Evolutionary conservation across 2,888 invertebrate genomes (phyloP), one percentile per base, ranked within the genome.

Genomic region (Andrena haemorrhoa): DNA sequence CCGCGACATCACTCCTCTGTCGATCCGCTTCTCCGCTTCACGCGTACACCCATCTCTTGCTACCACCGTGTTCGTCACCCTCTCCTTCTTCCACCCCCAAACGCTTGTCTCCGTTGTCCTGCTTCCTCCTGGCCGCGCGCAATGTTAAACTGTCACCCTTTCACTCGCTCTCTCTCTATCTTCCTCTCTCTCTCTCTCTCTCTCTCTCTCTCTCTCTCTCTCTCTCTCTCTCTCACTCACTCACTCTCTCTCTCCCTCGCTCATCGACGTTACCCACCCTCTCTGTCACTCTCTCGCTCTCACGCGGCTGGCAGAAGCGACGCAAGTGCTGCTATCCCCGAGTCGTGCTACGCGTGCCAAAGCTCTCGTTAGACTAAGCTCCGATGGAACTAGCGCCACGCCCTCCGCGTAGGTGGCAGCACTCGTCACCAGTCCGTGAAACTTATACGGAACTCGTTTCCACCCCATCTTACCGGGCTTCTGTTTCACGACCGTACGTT

Each of bases 311-410:
- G 4, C 77, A 56, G 35, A 73, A 74, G 56, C 66, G 68, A 78
- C 70, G 65, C 84, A 75, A 79, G 53, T 65, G 81, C 80, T 76
- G 79, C 33, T 58, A 77, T 76, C 79, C 41, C 69, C 63, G 58
- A 75, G 68, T 80, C 85, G 87, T 91, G 87, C 87, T 87, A 87
- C 92, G 87, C 89, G 90, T 89, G 85, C 89, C 85, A 89, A 82
- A 86, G 90, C 90, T 90, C 89, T 90, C 90, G 89, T 91, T 86
- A 83, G 78, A 92, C 92, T 92, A 89, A 91, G 81, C 85, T 86
- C 84, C 77, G 85, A 84, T 80, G 78, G 87, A 90, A 86, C 91
- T 91, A 89, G 91, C 92, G 91, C 92, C 92, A 92, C 92, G 92
- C 92, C 92, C 92, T 92, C 91, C 89, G 82, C 84, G 88, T 86